Conservation (phyloP, 2,113 vertebrate species). For the Isurus oxyrinchus region DNA sequence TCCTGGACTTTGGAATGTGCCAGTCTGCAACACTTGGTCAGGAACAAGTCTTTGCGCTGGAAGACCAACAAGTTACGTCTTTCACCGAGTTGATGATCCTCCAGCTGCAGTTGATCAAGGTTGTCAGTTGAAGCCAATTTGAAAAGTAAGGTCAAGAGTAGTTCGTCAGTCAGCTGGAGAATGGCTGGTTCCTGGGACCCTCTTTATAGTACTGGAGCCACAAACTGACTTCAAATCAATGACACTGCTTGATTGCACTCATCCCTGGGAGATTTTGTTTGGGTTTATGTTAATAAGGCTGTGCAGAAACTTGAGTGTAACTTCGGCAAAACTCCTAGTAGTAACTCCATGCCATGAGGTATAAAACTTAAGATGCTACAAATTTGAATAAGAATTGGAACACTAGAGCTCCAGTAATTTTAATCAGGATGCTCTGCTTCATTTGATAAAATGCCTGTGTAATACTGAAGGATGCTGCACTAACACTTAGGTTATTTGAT, state of each 20-base stretch:
- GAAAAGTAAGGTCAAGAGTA: too few species aligned
- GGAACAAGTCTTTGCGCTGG: too few species aligned
- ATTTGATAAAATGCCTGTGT: neutral
- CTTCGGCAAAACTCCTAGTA: neutral
- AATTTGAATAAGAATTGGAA: neutral
- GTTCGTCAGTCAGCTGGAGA: too few species aligned
- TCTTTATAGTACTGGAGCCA: too few species aligned
- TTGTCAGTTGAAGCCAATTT: too few species aligned
- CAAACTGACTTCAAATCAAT: neutral
- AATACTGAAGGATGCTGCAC: neutral
- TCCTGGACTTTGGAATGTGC: too few species aligned
- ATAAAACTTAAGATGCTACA: neutral
- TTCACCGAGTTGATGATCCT: too few species aligned
- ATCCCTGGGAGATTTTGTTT: neutral
- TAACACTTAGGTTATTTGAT: neutral
- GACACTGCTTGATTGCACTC: neutral
- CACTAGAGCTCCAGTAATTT: neutral
- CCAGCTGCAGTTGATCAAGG: too few species aligned
- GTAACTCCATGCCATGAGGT: neutral
- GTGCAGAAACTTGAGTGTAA: neutral
- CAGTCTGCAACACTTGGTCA: too few species aligned
- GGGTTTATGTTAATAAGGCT: neutral
- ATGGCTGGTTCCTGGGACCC: too few species aligned
- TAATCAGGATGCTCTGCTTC: neutral
- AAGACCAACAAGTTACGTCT: too few species aligned